phyloP scores from a whole-genome alignment of 2,113 vertebrate genomes.

The Corythornis cristatus region DNA sequence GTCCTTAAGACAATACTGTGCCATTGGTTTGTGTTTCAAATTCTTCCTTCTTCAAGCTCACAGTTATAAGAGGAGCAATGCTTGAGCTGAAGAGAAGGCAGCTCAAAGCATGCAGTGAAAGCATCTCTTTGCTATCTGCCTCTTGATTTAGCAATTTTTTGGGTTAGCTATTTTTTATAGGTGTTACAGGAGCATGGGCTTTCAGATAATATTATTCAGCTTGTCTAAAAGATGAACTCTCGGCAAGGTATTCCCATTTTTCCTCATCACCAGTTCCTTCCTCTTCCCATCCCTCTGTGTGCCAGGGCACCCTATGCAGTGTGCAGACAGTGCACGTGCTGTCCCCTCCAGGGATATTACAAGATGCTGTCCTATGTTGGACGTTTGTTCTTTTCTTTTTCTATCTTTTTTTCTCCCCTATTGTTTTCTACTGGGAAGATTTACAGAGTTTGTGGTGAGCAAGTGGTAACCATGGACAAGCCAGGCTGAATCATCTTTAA shows the following conservation, averaged over 20 bases:
- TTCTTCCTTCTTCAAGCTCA: background rate
- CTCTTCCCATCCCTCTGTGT: background rate
- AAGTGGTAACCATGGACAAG: background rate
- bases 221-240: background rate
- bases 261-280: background rate
- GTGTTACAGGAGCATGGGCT: background rate
- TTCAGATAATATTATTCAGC: background rate
- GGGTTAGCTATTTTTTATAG: background rate
- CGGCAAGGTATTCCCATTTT: background rate
- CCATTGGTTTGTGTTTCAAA: background rate
- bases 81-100: background rate
- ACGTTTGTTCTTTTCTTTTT: too few relatives aligned
- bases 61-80: background rate
- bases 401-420: background rate
- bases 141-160: background rate
- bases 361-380: background rate
- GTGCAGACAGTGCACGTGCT: background rate
- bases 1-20: background rate
- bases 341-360: background rate
- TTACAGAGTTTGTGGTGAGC: background rate
- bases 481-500: background rate
- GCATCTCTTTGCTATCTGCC: background rate
- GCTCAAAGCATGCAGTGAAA: background rate
- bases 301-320: background rate
- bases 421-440: background rate